phyloP scores from a whole-genome alignment of 2,797 vertebrate species.

The Myotis daubentonii region DNA sequence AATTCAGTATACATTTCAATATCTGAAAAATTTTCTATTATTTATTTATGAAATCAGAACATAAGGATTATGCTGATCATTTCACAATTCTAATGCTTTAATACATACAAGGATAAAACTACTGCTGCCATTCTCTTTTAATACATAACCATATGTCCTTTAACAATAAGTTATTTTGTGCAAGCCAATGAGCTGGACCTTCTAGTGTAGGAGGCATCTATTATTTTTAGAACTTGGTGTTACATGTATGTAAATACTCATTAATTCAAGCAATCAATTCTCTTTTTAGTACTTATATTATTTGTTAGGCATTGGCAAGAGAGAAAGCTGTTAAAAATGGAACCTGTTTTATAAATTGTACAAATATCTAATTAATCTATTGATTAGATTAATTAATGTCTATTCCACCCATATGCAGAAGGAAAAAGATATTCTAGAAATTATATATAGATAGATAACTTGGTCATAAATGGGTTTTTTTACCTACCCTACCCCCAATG shows the following conservation, averaged over 20 bases:
- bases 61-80: background rate
- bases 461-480: background rate
- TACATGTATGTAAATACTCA: background rate
- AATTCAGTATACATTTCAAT: slow-evolving; percentile 2
- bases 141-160: background rate
- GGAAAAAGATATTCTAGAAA: slow-evolving; percentile 28
- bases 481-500: background rate
- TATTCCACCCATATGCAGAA: background rate
- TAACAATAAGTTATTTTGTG: background rate
- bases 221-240: slow-evolving; percentile 27
- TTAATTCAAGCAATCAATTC: background rate
- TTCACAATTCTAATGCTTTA: background rate
- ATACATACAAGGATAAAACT: background rate
- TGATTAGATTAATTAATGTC: background rate
- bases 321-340: background rate
- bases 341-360: background rate
- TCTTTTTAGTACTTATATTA: background rate
- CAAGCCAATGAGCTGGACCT: background rate
- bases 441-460: background rate
- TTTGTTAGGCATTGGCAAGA: slow-evolving; percentile 11
- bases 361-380: background rate
- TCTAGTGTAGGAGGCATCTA: background rate
- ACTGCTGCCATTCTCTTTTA: background rate
- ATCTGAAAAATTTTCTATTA: slow-evolving; percentile 26
- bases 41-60: slow-evolving; percentile 26